Percentiles rank a stretch among this genome's conserved stretches.
Evolutionary conservation across 2,113 vertebrate species (phyloP).

Genomic region (Scatophagus argus): DNA sequence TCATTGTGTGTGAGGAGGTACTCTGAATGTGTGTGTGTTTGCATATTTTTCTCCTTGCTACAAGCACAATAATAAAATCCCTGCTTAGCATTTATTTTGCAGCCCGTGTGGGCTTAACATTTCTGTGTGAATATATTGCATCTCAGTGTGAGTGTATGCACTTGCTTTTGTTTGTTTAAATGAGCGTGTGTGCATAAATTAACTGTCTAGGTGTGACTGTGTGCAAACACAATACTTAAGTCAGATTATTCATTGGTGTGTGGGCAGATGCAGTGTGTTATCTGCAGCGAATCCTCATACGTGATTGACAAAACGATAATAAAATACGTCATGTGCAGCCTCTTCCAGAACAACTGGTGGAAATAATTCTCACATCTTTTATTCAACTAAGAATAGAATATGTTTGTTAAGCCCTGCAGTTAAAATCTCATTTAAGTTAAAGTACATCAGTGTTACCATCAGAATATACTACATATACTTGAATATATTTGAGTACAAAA

Average conservation of each 20-base stretch:
- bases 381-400: no score
- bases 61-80: constrained; percentile 7
- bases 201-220: not conserved
- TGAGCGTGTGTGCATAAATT: constrained; percentile 15
- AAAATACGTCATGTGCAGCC: not conserved
- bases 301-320: not conserved
- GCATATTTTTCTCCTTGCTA: constrained; percentile 11
- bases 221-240: constrained; percentile 18
- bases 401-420: no score
- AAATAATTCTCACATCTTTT: no score
- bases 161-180: constrained; percentile 33
- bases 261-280: not conserved
- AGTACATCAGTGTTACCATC: no score
- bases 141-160: not conserved
- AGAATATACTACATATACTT: no score
- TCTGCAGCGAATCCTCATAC: not conserved
- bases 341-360: not conserved
- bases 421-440: no score
- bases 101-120: constrained; percentile 7
- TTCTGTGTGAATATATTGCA: not conserved
- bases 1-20: not conserved
- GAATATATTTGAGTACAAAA: no score
- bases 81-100: not conserved
- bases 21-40: not conserved
- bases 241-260: constrained; percentile 23